Evolutionary conservation across 2,888 invertebrate genomes (phyloP).

Genomic region (Corbicula japonica): DNA sequence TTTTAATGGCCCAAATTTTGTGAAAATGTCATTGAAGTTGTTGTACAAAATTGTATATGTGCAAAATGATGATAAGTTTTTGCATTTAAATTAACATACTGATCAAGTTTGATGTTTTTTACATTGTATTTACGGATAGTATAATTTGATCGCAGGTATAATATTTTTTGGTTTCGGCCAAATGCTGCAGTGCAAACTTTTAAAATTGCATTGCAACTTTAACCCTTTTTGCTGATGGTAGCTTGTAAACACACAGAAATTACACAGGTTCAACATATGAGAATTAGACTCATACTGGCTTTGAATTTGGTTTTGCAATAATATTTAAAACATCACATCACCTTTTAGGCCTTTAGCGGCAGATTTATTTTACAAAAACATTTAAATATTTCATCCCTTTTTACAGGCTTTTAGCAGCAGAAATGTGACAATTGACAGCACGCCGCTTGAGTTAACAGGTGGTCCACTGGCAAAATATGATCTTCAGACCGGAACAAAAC

Average conservation of each 20-base stretch:
- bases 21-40: neutral
- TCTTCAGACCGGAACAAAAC: conserved; percentile 63
- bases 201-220: too few relatives aligned
- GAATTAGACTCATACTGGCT: neutral
- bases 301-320: neutral
- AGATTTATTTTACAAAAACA: neutral
- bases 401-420: conserved; percentile 80
- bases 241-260: neutral
- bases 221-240: too few relatives aligned
- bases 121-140: too few relatives aligned
- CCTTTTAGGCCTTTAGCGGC: neutral
- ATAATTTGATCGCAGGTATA: too few relatives aligned
- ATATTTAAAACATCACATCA: neutral
- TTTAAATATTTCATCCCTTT: conserved; percentile 4
- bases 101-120: too few relatives aligned
- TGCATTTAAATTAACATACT: too few relatives aligned
- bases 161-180: too few relatives aligned
- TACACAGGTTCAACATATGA: neutral
- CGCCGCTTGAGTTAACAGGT: conserved; percentile 78
- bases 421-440: conserved; percentile 78
- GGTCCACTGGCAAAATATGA: conserved; percentile 80
- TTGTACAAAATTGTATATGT: neutral
- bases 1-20: neutral
- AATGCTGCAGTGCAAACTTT: too few relatives aligned
- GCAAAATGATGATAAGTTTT: too few relatives aligned